Evolutionary conservation across 2,797 vertebrate genomes (phyloP), one percentile per base, ranked within the genome.

Genomic region (Alcedo quadribrachys): DNA sequence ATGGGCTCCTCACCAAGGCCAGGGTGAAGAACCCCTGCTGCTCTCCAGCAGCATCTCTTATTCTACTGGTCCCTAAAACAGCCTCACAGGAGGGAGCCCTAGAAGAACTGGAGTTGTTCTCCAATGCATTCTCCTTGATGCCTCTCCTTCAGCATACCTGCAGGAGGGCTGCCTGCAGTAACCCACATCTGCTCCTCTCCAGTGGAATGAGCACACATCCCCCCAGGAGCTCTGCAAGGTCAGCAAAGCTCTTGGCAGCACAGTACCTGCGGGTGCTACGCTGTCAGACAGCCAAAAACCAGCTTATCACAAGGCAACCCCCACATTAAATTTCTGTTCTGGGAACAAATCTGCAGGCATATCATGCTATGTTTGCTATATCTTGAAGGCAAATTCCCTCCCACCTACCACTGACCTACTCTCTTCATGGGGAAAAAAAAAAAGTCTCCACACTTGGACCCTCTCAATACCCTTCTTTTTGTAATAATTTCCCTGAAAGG

Each of bases 281-380:
- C 60, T 78, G 77, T 69, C 87, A 87, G 17, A 68, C 86, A 78
- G 89, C 89, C 91, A 91, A 85, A 63, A 76, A 90, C 77, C 70
- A 55, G 73, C 22, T 50, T 91, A 92, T 93, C 94, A 87, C 42
- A 9, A 86, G 88, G 92, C 90, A 94, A 40, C 37, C 65, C 65
- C 51, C 87, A 86, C 90, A 17, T 0, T 35, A 45, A 67, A 81
- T 86, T 84, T 79, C 45, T 66, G 48, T n/a, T 86, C 85, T 67
- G 25, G 48, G 77, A 91, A 90, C 53, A 93, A 82, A 90, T 86
- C 83, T 74, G 12, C 67, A 93, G 53, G 74, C 80, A 67, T 53
- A 77, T 62, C 42, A 28, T n/a, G 45, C 58, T 42, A 95, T 83
- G 40, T 27, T 45, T 79, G 85, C 85, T 67, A 16, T 21, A 87